Percentiles rank a stretch among this genome's conserved stretches.
phyloP scores from a whole-genome alignment of 2,888 invertebrate species.

The Eumerus sabulonum region DNA sequence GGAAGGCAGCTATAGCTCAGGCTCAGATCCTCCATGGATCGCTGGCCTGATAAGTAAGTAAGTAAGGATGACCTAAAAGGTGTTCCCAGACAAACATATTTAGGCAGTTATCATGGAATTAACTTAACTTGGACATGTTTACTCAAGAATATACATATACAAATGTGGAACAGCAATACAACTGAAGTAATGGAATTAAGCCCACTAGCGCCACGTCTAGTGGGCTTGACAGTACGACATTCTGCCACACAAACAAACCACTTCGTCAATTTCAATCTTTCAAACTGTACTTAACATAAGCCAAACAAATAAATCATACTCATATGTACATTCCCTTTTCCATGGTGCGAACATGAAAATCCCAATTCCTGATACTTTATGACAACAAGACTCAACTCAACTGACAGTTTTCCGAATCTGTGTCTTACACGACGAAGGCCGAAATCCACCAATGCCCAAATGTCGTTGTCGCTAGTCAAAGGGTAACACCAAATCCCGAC shows the following conservation, averaged over 20 bases:
- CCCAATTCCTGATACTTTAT: constrained; percentile 47
- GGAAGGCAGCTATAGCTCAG: too few species aligned
- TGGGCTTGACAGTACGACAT: neutral
- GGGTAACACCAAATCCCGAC: constrained; percentile 31
- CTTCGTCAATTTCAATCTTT: constrained; percentile 57
- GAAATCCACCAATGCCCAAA: constrained; percentile 22
- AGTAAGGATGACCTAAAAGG: too few species aligned
- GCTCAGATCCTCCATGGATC: too few species aligned
- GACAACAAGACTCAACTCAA: constrained; percentile 55
- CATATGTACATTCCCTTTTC: constrained; percentile 6
- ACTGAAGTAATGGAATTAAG: too few species aligned
- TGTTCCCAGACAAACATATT: too few species aligned
- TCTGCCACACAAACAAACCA: constrained; percentile 10
- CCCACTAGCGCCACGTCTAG: neutral
- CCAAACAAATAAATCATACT: constrained; percentile 25
- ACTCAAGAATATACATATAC: too few species aligned
- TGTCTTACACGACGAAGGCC: constrained; percentile 20
- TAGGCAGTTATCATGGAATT: too few species aligned
- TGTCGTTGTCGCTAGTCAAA: constrained; percentile 8
- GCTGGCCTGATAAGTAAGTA: too few species aligned
- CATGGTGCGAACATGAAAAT: constrained; percentile 45
- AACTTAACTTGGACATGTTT: too few species aligned
- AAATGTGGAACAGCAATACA: too few species aligned
- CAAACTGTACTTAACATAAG: constrained; percentile 33
- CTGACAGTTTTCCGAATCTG: constrained; percentile 53